These are phyloP conservation scores for Ahaetulla prasina DNA, from an alignment of 2,113 vertebrate genomes.

Conservation along the genomic window DNA sequence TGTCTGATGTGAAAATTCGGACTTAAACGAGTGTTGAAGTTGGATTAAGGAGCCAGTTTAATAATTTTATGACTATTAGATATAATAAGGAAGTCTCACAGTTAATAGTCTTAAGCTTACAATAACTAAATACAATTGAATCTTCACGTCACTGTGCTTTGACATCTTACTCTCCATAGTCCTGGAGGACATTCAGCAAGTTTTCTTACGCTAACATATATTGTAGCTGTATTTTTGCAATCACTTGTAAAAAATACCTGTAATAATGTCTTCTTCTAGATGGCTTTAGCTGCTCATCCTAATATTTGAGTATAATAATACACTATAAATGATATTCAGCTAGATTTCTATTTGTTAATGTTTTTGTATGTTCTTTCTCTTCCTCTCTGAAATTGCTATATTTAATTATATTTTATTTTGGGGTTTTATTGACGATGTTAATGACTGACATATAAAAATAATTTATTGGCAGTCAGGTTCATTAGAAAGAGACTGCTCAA, in stretches of 20 bases:
- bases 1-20: neutral
- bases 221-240: neutral
- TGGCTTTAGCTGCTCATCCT: neutral
- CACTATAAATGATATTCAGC: neutral
- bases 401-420: neutral
- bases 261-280: neutral
- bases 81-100: neutral
- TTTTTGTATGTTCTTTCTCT: neutral
- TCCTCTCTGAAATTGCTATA: neutral
- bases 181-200: neutral
- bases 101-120: neutral
- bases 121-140: neutral
- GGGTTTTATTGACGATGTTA: neutral
- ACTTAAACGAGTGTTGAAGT: neutral
- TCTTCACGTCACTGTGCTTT: neutral
- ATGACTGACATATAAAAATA: neutral
- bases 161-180: neutral
- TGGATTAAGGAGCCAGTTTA: neutral
- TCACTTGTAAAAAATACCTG: neutral
- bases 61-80: neutral
- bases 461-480: neutral
- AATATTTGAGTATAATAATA: neutral
- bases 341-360: neutral
- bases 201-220: neutral
- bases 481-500: neutral